Base-by-base conservation (phyloP, 2,797 vertebrate genomes). In the Thaleichthys pacificus region DNA sequence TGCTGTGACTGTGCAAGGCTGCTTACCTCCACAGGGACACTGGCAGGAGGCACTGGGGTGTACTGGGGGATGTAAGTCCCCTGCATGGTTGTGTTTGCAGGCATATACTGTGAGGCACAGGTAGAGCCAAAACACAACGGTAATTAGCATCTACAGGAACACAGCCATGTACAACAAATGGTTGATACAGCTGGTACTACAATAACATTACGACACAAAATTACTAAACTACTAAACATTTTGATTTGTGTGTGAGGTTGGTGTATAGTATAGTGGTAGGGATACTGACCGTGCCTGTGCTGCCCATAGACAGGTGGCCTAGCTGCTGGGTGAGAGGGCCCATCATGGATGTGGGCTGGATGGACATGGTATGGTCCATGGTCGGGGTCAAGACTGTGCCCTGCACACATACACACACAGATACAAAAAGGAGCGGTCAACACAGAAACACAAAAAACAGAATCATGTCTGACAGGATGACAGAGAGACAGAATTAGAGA, bases 331-430 rank as follows among this genome's bases (percentile, higher is more conserved):
- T 86, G 30, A 97, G 91, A 78, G 95, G 96, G 78, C 95, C 94
- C 94, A 98, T 95, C 94, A 97, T 92, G 66, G 96, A 97, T 15
- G 95, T 94, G 86, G 95, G 93, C 92, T 97, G 97, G 81, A 98
- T 95, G 88, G 97, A 95, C 92, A 97, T 94, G 70, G 94, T 85
- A 21, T 97, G 96, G 76, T 97, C 96, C 95, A 97, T 93, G 42
- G 95, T 92, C 47, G 94, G 94, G 54, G 95, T 95, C 86, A 98
- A 92, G 87, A 97, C 91, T 32, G 96, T 92, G 75, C 96, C 96
- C 97, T 98, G 2, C 28, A 71, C 14, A 15, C 64, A 66, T 1
- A 72, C 54, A 72, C 61, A 61, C 21, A 38, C 61, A 72, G 11
- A 38, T 61, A 66, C 0, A 9, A 8, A 26, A 5, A 21, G 2